Conservation (phyloP, 64 coral and sea anemone genomes). For the Hydrozoanthus tunicans region DNA sequence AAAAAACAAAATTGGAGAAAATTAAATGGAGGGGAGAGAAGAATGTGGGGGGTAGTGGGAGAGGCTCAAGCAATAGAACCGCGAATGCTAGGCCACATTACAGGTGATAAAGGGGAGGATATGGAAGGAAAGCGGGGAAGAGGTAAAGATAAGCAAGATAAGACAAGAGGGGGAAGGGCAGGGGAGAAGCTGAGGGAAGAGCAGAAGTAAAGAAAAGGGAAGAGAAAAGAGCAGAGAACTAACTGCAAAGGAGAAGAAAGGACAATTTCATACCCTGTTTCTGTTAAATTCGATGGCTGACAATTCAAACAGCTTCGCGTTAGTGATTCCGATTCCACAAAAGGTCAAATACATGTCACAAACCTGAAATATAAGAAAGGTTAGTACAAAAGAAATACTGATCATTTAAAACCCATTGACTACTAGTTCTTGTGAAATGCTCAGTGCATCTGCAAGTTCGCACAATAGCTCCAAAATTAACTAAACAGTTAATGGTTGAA, state of each 20-base stretch:
- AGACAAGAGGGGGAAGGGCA: neutral
- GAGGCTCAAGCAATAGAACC: too few species aligned
- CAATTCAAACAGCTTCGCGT: conserved; percentile 97
- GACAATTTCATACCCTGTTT: conserved; percentile 68
- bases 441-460: too few species aligned
- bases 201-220: neutral
- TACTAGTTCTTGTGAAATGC: too few species aligned
- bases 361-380: conserved; percentile 46
- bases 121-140: neutral
- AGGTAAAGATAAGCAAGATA: neutral
- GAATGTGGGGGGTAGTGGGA: too few species aligned
- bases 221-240: neutral
- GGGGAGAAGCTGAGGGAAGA: neutral
- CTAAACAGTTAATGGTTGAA: too few species aligned
- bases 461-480: too few species aligned
- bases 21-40: neutral
- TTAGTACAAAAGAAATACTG: too few species aligned
- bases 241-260: neutral
- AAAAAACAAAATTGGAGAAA: neutral
- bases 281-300: conserved; percentile 98
- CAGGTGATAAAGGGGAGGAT: neutral
- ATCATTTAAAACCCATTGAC: too few species aligned
- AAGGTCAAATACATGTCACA: conserved; percentile 98
- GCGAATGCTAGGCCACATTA: too few species aligned
- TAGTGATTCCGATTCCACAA: conserved; percentile 98